A percentile compares a stretch with the other conserved stretches of the same genome.
Conservation (phyloP, 2,113 vertebrate species). For the Elephantulus edwardii region DNA sequence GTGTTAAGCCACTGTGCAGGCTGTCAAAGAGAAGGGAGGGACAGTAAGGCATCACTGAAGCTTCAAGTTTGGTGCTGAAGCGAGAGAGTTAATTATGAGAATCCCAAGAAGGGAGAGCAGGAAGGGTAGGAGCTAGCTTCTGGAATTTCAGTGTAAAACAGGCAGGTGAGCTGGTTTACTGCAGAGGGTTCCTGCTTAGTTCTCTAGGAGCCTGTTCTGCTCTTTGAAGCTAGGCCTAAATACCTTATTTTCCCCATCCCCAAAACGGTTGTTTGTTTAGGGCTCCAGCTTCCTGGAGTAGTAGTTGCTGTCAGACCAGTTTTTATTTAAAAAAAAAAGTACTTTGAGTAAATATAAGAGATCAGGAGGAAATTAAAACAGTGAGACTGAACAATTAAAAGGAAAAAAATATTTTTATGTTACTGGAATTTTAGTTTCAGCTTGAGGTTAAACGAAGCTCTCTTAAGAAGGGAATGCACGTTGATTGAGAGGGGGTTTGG, state of each 20-base stretch:
- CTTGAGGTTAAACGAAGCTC: slow-evolving; percentile 33
- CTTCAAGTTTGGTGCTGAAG: neutral
- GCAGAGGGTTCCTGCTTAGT: neutral
- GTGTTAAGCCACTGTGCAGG: neutral
- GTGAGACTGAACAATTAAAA: neutral
- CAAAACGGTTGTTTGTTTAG: slow-evolving; percentile 43
- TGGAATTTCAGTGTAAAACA: neutral
- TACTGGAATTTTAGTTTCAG: slow-evolving; percentile 50
- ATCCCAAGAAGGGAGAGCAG: neutral
- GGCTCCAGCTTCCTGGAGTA: slow-evolving; percentile 54
- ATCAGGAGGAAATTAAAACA: slow-evolving; percentile 10
- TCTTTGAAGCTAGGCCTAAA: neutral
- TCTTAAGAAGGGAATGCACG: neutral
- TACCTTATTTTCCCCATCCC: neutral
- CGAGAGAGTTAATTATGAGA: neutral
- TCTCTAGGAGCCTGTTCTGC: neutral
- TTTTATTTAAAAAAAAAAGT: slow-evolving; percentile 61
- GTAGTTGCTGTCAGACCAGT: slow-evolving; percentile 75
- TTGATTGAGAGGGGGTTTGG: neutral
- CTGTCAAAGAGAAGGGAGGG: neutral
- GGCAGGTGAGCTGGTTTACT: neutral
- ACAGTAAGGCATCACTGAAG: neutral
- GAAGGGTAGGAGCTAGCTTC: too few relatives aligned
- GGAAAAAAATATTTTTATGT: slow-evolving; percentile 23
- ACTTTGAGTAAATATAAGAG: slow-evolving; percentile 54